phyloP scores from a whole-genome alignment of 1,140 invertebrate species.

The Apolygus lucorum region DNA sequence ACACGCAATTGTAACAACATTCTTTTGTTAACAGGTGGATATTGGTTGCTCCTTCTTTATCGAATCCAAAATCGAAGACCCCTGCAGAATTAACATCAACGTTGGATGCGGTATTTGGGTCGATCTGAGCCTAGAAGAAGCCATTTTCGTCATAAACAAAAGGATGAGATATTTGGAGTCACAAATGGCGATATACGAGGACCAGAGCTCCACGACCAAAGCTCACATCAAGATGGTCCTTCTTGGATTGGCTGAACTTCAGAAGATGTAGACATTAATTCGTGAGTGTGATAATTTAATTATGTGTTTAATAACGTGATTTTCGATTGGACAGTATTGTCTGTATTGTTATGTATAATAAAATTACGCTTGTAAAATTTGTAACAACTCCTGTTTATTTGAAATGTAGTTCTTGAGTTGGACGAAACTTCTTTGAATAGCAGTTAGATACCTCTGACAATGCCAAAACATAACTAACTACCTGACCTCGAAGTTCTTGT shows the following conservation, averaged over 20 bases:
- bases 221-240: constrained; percentile 72
- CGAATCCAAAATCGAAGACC: constrained; percentile 57
- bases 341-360: no score
- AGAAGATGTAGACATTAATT: constrained; percentile 24
- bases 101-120: constrained; percentile 66
- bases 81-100: constrained; percentile 58
- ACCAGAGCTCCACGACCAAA: constrained; percentile 59
- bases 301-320: no score
- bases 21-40: constrained; percentile 44
- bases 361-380: no score
- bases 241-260: constrained; percentile 51
- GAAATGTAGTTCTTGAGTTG: no score
- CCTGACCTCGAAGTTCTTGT: no score
- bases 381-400: no score
- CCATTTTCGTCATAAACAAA: constrained; percentile 57
- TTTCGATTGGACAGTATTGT: no score
- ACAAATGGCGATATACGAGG: constrained; percentile 51
- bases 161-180: constrained; percentile 54
- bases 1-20: no score
- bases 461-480: no score
- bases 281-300: no score
- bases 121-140: constrained; percentile 62
- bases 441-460: no score
- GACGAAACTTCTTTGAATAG: no score
- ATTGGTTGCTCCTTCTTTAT: constrained; percentile 67